phyloP scores from a whole-genome alignment of 2,797 vertebrate species.

The Phalloptychus januarius region DNA sequence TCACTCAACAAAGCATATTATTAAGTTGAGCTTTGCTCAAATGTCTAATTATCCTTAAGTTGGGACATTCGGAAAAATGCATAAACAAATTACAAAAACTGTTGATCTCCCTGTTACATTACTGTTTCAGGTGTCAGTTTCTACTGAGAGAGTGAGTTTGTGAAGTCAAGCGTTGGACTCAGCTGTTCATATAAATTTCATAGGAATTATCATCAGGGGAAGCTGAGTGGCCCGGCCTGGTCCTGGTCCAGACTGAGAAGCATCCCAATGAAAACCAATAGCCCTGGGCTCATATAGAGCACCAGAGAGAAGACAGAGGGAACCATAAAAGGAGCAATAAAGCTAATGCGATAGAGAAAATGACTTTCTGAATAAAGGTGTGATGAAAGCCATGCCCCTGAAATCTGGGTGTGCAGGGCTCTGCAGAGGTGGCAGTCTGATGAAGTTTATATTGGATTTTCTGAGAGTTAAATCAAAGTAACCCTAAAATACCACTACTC shows the following conservation, averaged over 20 bases:
- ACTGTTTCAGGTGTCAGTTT: conserved; percentile 26
- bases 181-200: conserved; percentile 64
- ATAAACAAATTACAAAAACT: conserved; percentile 29
- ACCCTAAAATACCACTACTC: conserved; percentile 62
- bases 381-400: conserved; percentile 75
- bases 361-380: conserved; percentile 80
- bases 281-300: conserved; percentile 77
- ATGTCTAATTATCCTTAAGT: conserved; percentile 19
- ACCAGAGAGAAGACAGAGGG: conserved; percentile 73
- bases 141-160: conserved; percentile 45
- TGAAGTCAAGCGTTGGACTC: conserved; percentile 54
- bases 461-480: conserved; percentile 66
- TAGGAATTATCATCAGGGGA: conserved; percentile 65
- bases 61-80: conserved; percentile 16
- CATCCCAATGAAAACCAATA: conserved; percentile 75
- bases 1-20: not conserved
- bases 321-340: conserved; percentile 83
- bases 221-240: conserved; percentile 51
- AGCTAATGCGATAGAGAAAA: conserved; percentile 84
- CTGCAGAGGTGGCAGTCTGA: conserved; percentile 79
- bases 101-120: conserved; percentile 44
- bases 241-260: conserved; percentile 70
- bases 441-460: conserved; percentile 78
- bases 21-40: not conserved
- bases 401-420: conserved; percentile 76